Evolutionary conservation across 2,113 vertebrate species (phyloP), one percentile per base, ranked within the genome.

Genomic region (Heterochromis multidens): DNA sequence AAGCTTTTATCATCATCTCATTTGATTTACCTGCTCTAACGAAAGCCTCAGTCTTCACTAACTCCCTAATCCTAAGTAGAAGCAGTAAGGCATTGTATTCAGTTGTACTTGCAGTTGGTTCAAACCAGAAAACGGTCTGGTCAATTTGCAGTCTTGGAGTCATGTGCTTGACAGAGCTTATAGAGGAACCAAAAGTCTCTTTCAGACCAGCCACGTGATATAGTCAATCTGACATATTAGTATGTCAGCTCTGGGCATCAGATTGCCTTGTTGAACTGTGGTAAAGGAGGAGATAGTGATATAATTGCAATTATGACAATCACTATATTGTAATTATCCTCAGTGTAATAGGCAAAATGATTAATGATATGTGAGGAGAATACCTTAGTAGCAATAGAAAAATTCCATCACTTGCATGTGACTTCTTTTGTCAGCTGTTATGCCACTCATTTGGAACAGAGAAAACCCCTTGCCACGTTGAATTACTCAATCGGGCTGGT

Each of bases 1-100:
- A 91, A 93, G 93, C 33, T 62, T 87, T 76, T 54, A 86, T 78
- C 3, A 35, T 56, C 21, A 29, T 4, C 77, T 91, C 19, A 87
- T 89, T 92, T 43, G 57, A 89, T 91, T 89, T 67, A 40, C 62
- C 43, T 49, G 3, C 23, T 59, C n/a, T 5, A 79, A 80, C 78
- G 79, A 78, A 81, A 35, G 76, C 35, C 21, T 11, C 2, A 5
- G 60, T 79, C 7, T 43, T 59, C 29, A 54, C 70, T 74, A 54
- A 54, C 52, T 79, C 7, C 16, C 37, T 59, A 12, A 29, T 72
- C 25, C 59, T 77, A 60, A 27, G 8, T n/a, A 21, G 46, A 43
- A 63, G 10, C 56, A 27, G 40, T 76, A 8, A 4, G 33, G 16
- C 74, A 21, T 33, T 60, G 40, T 58, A 7, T 49, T 58, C 27